Evolutionary conservation across 2,888 invertebrate species (phyloP), one percentile per base, ranked within the genome.

Genomic region (Muscina levida): DNA sequence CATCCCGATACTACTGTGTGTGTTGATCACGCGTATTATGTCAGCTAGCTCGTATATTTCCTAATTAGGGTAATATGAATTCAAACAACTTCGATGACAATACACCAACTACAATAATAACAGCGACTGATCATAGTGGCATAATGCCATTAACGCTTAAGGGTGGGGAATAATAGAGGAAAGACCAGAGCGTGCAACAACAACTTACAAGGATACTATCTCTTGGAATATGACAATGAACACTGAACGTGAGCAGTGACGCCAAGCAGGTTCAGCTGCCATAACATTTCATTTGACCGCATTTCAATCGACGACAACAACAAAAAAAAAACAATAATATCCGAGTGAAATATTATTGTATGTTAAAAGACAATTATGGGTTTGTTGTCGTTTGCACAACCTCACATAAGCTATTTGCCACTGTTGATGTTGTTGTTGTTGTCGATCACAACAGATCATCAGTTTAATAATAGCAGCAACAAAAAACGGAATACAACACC

Each of bases 271-370:
- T 76, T 79, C 79, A 79, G 79, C 79, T 79, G 79, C 76, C 79
- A 76, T 76, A 79, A 79, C 76, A 79, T 76, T 79, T 79, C 68
- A 79, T 72, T 76, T 79, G 72, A 44, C 68, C 79, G 56, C 79
- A 79, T 79, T 79, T 62, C 59, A 37, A 68, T 44, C 68, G 42
- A 13, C 2, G 2, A 44, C 42, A 44, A 10, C 37, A 48, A 48
- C 48, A 48, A 48, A 31, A 31, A 31, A 8, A 31, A 31, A 31
- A 31, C 31, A 8, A 31, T 31, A 3, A 31, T 31, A 31, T 31
- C 31, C 4, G 31, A 8, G 31, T 5, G 6, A 19, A 48, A 19
- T 73, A 53, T 56, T n/a, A n/a, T 10, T n/a, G 59, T 65, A 65
- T 70, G 72, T 76, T 76, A 72, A 79, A 70, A 72, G 76, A 79